Evolutionary conservation across 2,888 invertebrate species (phyloP).

Genomic region (Melangyna quadrimaculata): DNA sequence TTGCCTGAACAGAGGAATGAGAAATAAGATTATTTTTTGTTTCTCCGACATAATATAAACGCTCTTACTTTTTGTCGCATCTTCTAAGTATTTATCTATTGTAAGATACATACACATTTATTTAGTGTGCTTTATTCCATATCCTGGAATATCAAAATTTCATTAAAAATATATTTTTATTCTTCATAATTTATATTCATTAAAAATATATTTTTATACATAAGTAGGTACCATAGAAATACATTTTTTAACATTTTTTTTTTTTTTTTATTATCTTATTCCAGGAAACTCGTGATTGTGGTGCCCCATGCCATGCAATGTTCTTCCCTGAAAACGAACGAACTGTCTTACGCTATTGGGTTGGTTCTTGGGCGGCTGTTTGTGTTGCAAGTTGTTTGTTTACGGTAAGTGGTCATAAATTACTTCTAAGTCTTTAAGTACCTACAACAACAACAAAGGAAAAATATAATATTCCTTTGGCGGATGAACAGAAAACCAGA

Average conservation of each 20-base stretch:
- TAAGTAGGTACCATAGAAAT: neutral
- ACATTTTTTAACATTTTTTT: constrained; percentile 8
- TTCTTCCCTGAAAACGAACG: constrained; percentile 93
- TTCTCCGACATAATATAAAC: no score
- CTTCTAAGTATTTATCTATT: no score
- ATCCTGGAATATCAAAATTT: no score
- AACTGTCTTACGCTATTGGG: constrained; percentile 93
- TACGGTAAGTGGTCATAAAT: constrained; percentile 82
- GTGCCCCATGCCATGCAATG: constrained; percentile 95
- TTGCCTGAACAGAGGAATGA: no score
- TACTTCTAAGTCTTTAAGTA: constrained; percentile 27
- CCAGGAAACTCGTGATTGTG: constrained; percentile 86
- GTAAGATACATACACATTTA: no score
- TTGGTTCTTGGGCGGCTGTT: constrained; percentile 95
- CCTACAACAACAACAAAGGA: neutral
- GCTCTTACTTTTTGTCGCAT: no score
- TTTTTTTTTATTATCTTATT: constrained; percentile 46
- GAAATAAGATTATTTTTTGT: no score
- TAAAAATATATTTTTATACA: neutral
- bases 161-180: no score
- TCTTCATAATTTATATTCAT: neutral
- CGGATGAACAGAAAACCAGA: neutral
- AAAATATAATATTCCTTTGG: neutral
- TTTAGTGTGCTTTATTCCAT: no score
- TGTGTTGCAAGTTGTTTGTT: constrained; percentile 96